Evolutionary conservation across 2,113 vertebrate genomes (phyloP).

Genomic region (Hippolais icterina): DNA sequence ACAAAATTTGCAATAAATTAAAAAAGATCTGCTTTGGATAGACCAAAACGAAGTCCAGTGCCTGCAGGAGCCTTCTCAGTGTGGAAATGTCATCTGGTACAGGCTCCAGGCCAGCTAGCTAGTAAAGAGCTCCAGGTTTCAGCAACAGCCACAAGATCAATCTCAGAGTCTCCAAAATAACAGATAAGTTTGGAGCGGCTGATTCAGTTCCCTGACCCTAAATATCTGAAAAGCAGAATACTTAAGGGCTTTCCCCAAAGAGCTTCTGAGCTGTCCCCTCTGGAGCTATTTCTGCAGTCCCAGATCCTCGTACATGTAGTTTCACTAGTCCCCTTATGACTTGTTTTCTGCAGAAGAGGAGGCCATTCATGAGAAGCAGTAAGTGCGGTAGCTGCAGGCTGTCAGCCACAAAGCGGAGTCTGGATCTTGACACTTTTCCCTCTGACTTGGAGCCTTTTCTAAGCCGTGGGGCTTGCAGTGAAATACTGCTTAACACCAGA

Average conservation of each 20-base stretch:
- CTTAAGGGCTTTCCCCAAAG: neutral
- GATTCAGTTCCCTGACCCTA: neutral
- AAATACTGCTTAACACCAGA: neutral
- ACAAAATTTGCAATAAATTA: neutral
- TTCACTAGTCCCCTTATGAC: neutral
- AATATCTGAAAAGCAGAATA: neutral
- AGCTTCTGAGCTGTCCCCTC: neutral
- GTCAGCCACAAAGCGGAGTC: neutral
- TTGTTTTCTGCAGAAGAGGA: neutral
- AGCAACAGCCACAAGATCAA: neutral
- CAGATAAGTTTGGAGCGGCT: neutral
- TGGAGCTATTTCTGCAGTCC: neutral
- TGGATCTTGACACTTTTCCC: neutral
- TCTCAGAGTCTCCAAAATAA: neutral
- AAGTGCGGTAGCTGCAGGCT: neutral
- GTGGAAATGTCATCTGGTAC: neutral
- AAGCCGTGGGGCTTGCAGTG: neutral
- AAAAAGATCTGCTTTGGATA: neutral
- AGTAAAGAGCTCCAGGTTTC: neutral
- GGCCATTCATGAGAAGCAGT: neutral
- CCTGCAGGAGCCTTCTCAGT: neutral
- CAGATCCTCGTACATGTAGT: neutral
- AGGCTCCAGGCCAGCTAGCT: neutral
- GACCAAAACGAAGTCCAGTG: neutral
- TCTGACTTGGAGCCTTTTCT: no score